These are phyloP conservation scores for Lophius piscatorius DNA, from an alignment of 2,113 vertebrate genomes.

Conservation along the genomic window DNA sequence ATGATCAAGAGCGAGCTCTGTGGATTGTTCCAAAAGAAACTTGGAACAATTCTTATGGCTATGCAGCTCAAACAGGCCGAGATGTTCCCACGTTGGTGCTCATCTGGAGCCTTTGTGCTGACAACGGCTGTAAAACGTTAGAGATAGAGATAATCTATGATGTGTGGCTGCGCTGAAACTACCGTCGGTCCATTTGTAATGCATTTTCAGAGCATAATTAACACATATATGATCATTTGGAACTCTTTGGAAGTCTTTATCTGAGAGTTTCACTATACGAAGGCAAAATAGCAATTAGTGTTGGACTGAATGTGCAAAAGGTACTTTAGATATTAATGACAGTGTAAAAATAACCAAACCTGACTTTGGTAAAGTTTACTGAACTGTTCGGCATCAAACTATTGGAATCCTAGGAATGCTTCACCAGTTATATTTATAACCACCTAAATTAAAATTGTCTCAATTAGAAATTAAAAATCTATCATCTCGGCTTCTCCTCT, in stretches of 20 bases:
- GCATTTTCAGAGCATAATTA: slow-evolving; percentile 16
- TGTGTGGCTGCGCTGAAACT: slow-evolving; percentile 32
- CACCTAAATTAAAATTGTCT: not conserved
- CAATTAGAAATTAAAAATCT: not conserved
- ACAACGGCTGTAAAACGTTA: slow-evolving; percentile 59
- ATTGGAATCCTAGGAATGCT: not conserved
- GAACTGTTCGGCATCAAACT: not conserved
- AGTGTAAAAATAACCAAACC: slow-evolving; percentile 25
- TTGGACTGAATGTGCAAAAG: slow-evolving; percentile 12
- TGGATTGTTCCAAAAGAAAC: slow-evolving; percentile 20
- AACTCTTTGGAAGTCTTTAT: too few relatives aligned
- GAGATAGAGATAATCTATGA: slow-evolving; percentile 61
- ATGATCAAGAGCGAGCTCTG: slow-evolving; percentile 50
- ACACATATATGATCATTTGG: slow-evolving; percentile 9
- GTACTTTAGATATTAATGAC: slow-evolving; percentile 22
- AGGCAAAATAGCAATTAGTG: not conserved
- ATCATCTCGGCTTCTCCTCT: slow-evolving; percentile 19
- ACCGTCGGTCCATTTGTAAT: slow-evolving; percentile 52
- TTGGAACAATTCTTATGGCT: slow-evolving; percentile 47
- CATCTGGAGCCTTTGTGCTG: slow-evolving; percentile 61
- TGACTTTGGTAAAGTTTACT: slow-evolving; percentile 23
- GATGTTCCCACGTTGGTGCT: slow-evolving; percentile 34
- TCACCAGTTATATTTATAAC: too few relatives aligned
- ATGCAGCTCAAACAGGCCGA: slow-evolving; percentile 55
- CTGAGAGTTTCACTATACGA: too few relatives aligned